Evolutionary conservation across 1,140 invertebrate species (phyloP).

Genomic region (Mycetomoellerius zeteki): DNA sequence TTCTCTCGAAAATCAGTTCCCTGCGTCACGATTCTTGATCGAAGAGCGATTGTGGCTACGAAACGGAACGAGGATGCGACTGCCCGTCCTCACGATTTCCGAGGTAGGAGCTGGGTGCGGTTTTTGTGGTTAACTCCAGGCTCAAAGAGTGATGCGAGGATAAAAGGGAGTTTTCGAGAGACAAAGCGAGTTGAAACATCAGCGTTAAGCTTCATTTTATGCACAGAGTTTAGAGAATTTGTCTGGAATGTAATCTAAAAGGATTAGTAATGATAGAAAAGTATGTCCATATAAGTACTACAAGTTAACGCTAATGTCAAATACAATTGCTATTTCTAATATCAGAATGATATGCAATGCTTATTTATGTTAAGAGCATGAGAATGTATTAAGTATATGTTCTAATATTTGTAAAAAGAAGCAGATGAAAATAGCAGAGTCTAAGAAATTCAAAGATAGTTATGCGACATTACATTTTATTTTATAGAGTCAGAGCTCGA

Average conservation of each 20-base stretch:
- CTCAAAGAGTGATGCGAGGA: neutral
- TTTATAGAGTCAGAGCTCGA: slow-evolving; percentile 29
- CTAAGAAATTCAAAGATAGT: neutral
- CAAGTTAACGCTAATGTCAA: slow-evolving; percentile 1
- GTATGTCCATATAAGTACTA: slow-evolving; percentile 19
- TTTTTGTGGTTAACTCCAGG: slow-evolving; percentile 45
- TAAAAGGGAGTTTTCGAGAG: neutral
- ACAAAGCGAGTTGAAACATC: neutral
- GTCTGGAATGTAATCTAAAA: neutral
- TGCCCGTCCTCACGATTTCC: slow-evolving; percentile 12
- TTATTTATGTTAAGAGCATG: neutral
- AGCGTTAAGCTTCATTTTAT: neutral
- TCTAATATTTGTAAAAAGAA: neutral
- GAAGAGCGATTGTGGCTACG: neutral
- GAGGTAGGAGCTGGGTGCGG: slow-evolving; percentile 50
- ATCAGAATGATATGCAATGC: neutral
- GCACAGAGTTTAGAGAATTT: neutral
- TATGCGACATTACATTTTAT: slow-evolving; percentile 5
- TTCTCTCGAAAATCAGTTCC: neutral
- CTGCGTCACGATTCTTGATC: neutral
- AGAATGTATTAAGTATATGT: slow-evolving; percentile 2
- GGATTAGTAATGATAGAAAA: slow-evolving; percentile 42
- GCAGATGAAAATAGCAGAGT: neutral
- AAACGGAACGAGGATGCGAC: slow-evolving; percentile 5
- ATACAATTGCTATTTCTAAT: neutral